Evolutionary conservation across 1,140 invertebrate species (phyloP), one percentile per base, ranked within the genome.

Genomic region (Tetragnatha versicolor): DNA sequence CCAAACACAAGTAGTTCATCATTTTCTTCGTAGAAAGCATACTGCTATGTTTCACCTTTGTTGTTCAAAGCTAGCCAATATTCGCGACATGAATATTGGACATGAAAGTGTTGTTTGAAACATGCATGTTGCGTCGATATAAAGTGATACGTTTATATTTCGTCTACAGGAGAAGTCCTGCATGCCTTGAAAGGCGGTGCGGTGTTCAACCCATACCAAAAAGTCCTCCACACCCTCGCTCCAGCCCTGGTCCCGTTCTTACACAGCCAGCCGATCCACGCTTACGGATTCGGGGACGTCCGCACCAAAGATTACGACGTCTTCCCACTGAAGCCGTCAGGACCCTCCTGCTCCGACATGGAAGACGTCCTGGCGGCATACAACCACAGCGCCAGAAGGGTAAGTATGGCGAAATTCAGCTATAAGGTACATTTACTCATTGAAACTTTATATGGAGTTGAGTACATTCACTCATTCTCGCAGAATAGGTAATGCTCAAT

Each of bases 81-180:
- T n/a, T n/a, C n/a, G n/a, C n/a, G n/a, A n/a, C n/a, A n/a, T n/a
- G n/a, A n/a, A n/a, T n/a, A n/a, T n/a, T n/a, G n/a, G n/a, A n/a
- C n/a, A n/a, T n/a, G n/a, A n/a, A n/a, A n/a, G n/a, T n/a, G n/a
- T n/a, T n/a, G n/a, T n/a, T n/a, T n/a, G n/a, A n/a, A n/a, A n/a
- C n/a, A n/a, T n/a, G n/a, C n/a, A n/a, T n/a, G n/a, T n/a, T n/a
- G n/a, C n/a, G n/a, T n/a, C n/a, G n/a, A n/a, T n/a, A n/a, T n/a
- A n/a, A n/a, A n/a, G n/a, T n/a, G n/a, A n/a, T n/a, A n/a, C n/a
- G n/a, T n/a, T n/a, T n/a, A n/a, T 33, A 7, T 14, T 20, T 39
- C 5, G 20, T 22, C 37, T 51, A 9, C 25, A 77, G 73, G 87
- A 12, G 82, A 85, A 20, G 85, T 85, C 5, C 81, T 85, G 42